Evolutionary conservation across 2,888 invertebrate genomes (phyloP), one percentile per base, ranked within the genome.

Genomic region (Apotomis capreana): DNA sequence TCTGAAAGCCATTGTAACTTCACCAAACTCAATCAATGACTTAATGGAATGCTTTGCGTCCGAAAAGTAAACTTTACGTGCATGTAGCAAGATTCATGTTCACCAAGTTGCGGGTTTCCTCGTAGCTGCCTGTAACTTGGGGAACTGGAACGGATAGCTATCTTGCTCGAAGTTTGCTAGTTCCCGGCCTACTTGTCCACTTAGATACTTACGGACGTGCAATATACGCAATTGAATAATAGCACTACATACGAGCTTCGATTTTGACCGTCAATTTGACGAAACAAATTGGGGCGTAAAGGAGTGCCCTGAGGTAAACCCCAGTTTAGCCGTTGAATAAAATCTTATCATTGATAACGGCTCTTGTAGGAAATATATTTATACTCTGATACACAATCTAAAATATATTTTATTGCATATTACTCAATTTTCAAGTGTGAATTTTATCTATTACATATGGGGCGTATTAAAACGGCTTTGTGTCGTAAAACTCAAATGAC

Each of bases 111-210:
- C 36, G 44, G 54, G 55, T 55, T 57, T 65, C 65, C 65, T 65
- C 26, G 65, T 65, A 36, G 55, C 65, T 55, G 36, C 55, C 46
- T 65, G 54, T 5, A 64, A 64, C 12, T 54, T 64, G 52, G 55
- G 26, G n/a, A 57, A 65, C 13, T 57, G 15, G 65, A 55, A 65
- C 65, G 65, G 65, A 65, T 44, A 55, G 57, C n/a, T 55, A 65
- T 65, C 65, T 65, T 57, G 55, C 65, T 64, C 26, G 12, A 57
- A 55, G 46, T 65, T 65, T 65, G 54, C 55, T n/a, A 44, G 51
- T 65, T 37, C 4, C 54, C 46, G 65, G 57, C 65, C 65, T 68
- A 68, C 58, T 58, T 68, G 13, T 49, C 12, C 10, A 49, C 44
- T 46, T 60, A 8, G 5, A 2, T 55, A 65, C 44, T 26, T 44